These are phyloP conservation scores for Nemotelus pantherinus DNA, from an alignment of 2,888 invertebrate species.

Conservation along the genomic window DNA sequence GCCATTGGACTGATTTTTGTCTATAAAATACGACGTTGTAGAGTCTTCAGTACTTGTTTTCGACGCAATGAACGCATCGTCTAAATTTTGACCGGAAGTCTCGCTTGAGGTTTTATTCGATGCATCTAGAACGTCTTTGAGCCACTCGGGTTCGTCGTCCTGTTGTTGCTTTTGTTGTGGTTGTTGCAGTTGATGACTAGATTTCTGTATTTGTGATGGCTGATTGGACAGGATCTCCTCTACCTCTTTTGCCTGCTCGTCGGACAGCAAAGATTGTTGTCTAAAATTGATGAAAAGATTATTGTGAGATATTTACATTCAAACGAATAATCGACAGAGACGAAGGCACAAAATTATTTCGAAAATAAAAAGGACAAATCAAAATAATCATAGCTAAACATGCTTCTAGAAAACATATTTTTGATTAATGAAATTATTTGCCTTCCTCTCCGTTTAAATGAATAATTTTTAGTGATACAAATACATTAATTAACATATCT, in stretches of 20 bases:
- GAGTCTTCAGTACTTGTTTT: constrained; percentile 24
- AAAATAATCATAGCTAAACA: no score
- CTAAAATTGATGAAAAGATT: constrained; percentile 63
- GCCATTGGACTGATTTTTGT: constrained; percentile 19
- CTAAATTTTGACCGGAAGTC: constrained; percentile 54
- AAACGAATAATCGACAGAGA: no score
- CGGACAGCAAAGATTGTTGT: constrained; percentile 83
- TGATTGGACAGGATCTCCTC: constrained; percentile 77
- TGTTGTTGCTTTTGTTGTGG: constrained; percentile 28
- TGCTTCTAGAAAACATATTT: no score
- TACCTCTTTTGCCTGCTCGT: constrained; percentile 91
- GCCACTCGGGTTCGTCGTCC: constrained; percentile 69
- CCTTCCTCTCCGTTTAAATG: no score
- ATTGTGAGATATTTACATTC: no score
- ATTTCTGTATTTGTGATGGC: constrained; percentile 56
- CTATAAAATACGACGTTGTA: constrained; percentile 23
- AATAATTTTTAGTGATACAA: no score
- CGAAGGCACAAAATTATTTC: no score
- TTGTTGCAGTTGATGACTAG: constrained; percentile 44
- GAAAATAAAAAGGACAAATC: no score
- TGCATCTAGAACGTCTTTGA: constrained; percentile 69
- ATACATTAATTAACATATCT: background rate
- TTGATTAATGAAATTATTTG: no score
- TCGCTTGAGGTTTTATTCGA: constrained; percentile 63
- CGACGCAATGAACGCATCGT: constrained; percentile 35